Evolutionary conservation across 2,797 vertebrate genomes (phyloP), one percentile per base, ranked within the genome.

Genomic region (Aythya fuligula): DNA sequence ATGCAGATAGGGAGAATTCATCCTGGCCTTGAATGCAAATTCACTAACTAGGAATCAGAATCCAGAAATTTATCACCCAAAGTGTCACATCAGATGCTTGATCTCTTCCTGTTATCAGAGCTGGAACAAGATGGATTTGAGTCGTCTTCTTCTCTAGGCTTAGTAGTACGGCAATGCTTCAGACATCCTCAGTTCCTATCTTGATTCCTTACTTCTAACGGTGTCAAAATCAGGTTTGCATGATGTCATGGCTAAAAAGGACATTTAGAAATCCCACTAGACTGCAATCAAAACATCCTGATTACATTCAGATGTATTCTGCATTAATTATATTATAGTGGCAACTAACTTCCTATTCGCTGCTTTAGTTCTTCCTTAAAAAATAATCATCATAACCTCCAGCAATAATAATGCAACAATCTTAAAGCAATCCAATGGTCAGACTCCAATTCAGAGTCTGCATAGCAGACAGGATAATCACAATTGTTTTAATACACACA

Each of bases 261-360:
- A 88, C 70, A 58, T 19, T 54, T 73, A 90, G 62, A 87, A 92
- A 74, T 71, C 89, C 91, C 78, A 54, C 72, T 45, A 71, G 94
- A 32, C 72, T 15, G 36, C 89, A 96, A 96, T 96, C 94, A 96
- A 62, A 92, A 91, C 89, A 91, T 94, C 85, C 89, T 96, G 96
- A 95, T 95, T 96, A 27, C 85, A 76, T 45, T 53, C 89, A 53
- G 43, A 93, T 93, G 79, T 92, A 60, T 73, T 91, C 81, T 71
- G 81, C 61, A 39, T 89, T 93, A 91, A 96, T 96, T 93, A 89
- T 18, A 57, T 62, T 73, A 30, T 4, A 71, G 81, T 49, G 49
- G 64, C 76, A 89, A 85, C 53, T 56, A 43, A 67, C 72, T 95
- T 96, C 88, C 93, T 92, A 16, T 57, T 93, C 14, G 25, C 21